Conservation (phyloP, 2,888 invertebrate species). For the Metallyticus violacea region DNA sequence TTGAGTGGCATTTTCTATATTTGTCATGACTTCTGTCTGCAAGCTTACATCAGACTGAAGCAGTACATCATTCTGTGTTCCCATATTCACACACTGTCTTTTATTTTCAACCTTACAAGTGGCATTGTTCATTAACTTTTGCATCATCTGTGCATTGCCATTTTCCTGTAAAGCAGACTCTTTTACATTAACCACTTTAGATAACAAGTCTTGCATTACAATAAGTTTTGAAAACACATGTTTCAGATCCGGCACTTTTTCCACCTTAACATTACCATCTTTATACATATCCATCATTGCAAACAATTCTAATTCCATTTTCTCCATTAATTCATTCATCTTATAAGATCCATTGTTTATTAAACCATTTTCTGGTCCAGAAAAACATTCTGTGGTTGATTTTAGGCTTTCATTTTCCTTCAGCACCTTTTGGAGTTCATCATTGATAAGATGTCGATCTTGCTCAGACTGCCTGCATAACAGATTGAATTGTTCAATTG, state of each 20-base stretch:
- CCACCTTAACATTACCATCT: not conserved
- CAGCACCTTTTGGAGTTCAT: slow-evolving; percentile 31
- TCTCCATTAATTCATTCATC: not conserved
- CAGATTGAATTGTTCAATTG: slow-evolving; percentile 24
- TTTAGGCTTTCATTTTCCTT: slow-evolving; percentile 11
- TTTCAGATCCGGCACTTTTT: not conserved
- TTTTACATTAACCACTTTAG: not conserved
- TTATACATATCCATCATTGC: too few species aligned
- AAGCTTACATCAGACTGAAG: not conserved
- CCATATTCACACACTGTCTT: not conserved
- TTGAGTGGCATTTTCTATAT: not conserved
- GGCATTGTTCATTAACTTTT: too few species aligned
- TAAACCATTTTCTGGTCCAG: not conserved
- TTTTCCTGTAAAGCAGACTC: too few species aligned
- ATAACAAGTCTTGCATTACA: not conserved
- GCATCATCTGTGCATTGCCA: not conserved
- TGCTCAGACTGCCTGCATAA: slow-evolving; percentile 27
- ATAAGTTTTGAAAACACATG: not conserved
- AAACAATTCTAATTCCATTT: not conserved
- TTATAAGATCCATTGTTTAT: not conserved
- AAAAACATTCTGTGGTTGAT: not conserved
- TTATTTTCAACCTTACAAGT: not conserved
- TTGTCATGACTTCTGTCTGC: not conserved
- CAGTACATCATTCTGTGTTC: not conserved
- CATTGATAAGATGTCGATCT: slow-evolving; percentile 31